phyloP scores from a whole-genome alignment of 2,113 vertebrate species.

The Agapornis roseicollis region DNA sequence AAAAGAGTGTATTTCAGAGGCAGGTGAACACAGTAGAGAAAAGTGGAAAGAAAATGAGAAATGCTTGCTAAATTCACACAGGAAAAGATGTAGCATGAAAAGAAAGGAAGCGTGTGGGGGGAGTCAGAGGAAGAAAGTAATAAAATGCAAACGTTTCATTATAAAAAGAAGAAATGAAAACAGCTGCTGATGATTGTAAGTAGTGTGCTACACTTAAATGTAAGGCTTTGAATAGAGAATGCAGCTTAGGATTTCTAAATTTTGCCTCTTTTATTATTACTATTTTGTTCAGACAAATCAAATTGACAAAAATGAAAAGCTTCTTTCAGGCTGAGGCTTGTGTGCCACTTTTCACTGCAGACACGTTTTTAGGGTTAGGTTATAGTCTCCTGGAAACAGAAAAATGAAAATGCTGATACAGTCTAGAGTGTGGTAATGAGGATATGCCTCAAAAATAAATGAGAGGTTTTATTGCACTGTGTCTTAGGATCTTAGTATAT shows the following conservation, averaged over 20 bases:
- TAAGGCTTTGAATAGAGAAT: background rate
- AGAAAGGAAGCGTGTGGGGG: background rate
- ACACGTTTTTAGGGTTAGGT: conserved; percentile 23
- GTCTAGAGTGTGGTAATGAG: conserved; percentile 36
- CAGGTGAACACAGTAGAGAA: background rate
- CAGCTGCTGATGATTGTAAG: background rate
- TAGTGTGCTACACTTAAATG: background rate
- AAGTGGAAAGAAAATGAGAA: background rate
- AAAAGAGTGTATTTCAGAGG: background rate
- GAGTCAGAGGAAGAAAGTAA: background rate
- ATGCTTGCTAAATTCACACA: background rate
- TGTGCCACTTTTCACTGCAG: conserved; percentile 9
- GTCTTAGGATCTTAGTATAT: background rate
- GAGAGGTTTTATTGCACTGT: conserved; percentile 27
- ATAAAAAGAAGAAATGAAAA: background rate
- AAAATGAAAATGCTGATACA: conserved; percentile 67
- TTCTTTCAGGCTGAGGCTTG: background rate
- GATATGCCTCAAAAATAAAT: conserved; percentile 36
- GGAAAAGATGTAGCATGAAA: background rate
- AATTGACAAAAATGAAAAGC: background rate
- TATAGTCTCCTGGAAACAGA: conserved; percentile 59
- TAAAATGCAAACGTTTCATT: background rate
- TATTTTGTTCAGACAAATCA: background rate
- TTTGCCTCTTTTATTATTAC: background rate
- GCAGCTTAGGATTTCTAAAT: background rate